Conservation (phyloP, 2,797 vertebrate genomes). For the Phalanger gymnotis region DNA sequence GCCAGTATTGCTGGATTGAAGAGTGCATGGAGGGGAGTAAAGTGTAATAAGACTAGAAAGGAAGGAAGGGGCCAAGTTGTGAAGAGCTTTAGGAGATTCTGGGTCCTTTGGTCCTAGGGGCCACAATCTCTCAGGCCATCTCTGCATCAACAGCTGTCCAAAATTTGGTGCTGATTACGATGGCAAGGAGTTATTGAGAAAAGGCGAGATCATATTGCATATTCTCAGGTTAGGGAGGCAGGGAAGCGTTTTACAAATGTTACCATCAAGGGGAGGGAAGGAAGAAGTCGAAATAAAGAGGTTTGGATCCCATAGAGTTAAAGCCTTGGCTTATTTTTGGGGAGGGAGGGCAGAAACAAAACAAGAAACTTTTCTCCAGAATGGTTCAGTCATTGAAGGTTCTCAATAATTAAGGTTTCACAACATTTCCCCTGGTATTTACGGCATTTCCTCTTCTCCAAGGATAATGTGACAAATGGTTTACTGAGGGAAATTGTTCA, state of each 20-base stretch:
- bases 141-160: neutral
- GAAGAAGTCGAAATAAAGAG: neutral
- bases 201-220: neutral
- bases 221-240: neutral
- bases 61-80: neutral
- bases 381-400: neutral
- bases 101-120: neutral
- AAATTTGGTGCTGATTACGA: neutral
- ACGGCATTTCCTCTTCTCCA: neutral
- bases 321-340: neutral
- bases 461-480: slow-evolving; percentile 31
- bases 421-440: slow-evolving; percentile 24
- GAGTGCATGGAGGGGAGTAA: neutral
- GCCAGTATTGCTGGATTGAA: neutral
- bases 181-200: neutral
- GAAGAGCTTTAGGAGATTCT: neutral
- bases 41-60: neutral
- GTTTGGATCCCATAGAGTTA: neutral
- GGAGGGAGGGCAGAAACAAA: neutral
- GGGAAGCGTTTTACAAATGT: neutral
- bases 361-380: neutral
- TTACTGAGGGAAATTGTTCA: neutral
- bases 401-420: slow-evolving; percentile 15
- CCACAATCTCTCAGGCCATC: neutral
- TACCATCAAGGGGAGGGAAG: neutral